Base-by-base conservation (phyloP, 2,888 invertebrate genomes). In the Enchytraeus crypticus region DNA sequence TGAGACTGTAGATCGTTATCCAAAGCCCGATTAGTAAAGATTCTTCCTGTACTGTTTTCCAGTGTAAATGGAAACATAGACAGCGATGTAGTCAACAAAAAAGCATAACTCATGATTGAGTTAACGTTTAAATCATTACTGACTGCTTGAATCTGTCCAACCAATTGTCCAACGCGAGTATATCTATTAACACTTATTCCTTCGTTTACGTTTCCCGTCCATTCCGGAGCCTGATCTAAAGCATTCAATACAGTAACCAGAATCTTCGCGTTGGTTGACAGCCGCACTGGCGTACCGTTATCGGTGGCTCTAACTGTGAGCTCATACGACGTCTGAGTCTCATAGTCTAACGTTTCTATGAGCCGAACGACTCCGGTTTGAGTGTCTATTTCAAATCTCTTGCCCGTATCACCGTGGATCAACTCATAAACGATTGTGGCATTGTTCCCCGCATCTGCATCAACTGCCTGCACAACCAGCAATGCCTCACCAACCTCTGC, bases 321-420 rank as follows among this genome's bases (percentile, higher is more conserved):
- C 51, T 87, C 81, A 76, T 95, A 95, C 43, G 87, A 86, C 46
- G 87, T 85, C 75, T 89, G 88, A 80, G 55, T 61, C 57, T 96
- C 95, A 79, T 87, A 95, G 80, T 96, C 93, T n/a, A 96, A 83
- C 75, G 89, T 89, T 80, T 90, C 91, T 23, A 90, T 89, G 2
- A 96, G 89, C 65, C 92, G 84, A n/a, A 96, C 87, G 49, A 90
- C 85, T 0, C 95, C 95, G 3, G 89, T 88, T 76, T 92, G 91
- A 80, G 91, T 90, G 66, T 77, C 75, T 29, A 77, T 69, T n/a
- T 69, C 69, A 66, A 79, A 79, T 3, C 67, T 67, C 21, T 67
- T 65, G 27, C 69, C 73, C 33, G 64, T 86, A 80, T 95, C 93
- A 8, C 92, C 92, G 27, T 86, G 84, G 32, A 87, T 86, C 69